Evolutionary conservation across 2,888 invertebrate genomes (phyloP).

Genomic region (Lasioglossum malachurum): DNA sequence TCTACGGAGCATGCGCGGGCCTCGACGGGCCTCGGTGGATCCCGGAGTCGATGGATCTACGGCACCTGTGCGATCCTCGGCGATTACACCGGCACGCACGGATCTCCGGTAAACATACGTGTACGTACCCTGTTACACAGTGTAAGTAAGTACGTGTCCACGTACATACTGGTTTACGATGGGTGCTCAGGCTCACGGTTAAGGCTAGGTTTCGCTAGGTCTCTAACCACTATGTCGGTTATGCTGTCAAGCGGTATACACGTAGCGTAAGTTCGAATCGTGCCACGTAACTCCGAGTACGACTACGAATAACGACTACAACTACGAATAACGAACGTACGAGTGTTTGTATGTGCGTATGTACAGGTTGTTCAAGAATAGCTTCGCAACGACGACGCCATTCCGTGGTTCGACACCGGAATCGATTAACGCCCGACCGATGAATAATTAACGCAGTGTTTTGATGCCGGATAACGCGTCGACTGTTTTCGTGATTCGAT

Average conservation of each 20-base stretch:
- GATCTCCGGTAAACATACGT: slow-evolving; percentile 28
- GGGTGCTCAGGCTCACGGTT: slow-evolving; percentile 57
- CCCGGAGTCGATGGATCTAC: neutral
- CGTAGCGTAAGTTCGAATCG: slow-evolving; percentile 56
- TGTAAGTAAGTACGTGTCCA: slow-evolving; percentile 3
- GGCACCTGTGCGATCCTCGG: slow-evolving; percentile 42
- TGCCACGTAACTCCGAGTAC: slow-evolving; percentile 27
- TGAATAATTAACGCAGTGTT: slow-evolving; percentile 3
- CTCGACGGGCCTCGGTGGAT: slow-evolving; percentile 11
- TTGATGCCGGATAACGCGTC: neutral
- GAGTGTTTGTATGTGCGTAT: neutral
- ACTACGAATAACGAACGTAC: neutral
- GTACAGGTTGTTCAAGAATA: slow-evolving; percentile 15
- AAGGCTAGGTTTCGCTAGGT: slow-evolving; percentile 70
- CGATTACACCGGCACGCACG: slow-evolving; percentile 35
- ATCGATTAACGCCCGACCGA: neutral
- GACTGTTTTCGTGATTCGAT: slow-evolving; percentile 3
- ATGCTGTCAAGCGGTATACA: slow-evolving; percentile 74
- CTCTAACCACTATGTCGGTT: slow-evolving; percentile 74
- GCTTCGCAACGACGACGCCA: neutral
- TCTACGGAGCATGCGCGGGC: slow-evolving; percentile 11
- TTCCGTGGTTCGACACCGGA: neutral
- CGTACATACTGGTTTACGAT: slow-evolving; percentile 56
- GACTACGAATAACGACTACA: neutral
- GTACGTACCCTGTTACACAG: slow-evolving; percentile 22